phyloP scores from a whole-genome alignment of 2,797 vertebrate genomes.

The Xiphorhynchus erythropygius region DNA sequence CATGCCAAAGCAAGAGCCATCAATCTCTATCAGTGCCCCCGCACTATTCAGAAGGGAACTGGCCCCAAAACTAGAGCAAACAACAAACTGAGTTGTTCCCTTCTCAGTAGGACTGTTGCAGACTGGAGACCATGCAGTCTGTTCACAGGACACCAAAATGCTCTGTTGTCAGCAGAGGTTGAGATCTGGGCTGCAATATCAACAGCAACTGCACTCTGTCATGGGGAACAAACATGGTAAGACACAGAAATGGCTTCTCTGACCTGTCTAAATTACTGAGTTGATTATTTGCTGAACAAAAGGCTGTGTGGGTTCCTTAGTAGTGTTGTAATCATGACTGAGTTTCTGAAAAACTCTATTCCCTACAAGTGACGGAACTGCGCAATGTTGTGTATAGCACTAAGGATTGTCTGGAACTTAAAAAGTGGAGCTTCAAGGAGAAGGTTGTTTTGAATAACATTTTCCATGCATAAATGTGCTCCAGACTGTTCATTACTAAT shows the following conservation, averaged over 20 bases:
- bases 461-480: background rate
- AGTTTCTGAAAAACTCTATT: background rate
- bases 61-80: background rate
- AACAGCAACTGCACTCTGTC: background rate
- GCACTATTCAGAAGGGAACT: background rate
- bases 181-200: background rate
- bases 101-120: background rate
- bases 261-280: background rate
- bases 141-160: background rate
- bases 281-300: background rate
- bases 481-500: background rate
- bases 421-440: background rate
- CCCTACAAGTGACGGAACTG: background rate
- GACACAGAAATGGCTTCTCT: background rate
- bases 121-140: accelerated
- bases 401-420: background rate
- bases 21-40: background rate
- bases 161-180: background rate
- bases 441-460: background rate
- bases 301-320: background rate
- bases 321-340: background rate
- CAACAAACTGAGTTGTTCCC: background rate
- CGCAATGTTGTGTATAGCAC: background rate
- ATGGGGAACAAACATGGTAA: background rate
- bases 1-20: background rate